phyloP scores from a whole-genome alignment of 2,888 invertebrate genomes.

The Graphium colonna region DNA sequence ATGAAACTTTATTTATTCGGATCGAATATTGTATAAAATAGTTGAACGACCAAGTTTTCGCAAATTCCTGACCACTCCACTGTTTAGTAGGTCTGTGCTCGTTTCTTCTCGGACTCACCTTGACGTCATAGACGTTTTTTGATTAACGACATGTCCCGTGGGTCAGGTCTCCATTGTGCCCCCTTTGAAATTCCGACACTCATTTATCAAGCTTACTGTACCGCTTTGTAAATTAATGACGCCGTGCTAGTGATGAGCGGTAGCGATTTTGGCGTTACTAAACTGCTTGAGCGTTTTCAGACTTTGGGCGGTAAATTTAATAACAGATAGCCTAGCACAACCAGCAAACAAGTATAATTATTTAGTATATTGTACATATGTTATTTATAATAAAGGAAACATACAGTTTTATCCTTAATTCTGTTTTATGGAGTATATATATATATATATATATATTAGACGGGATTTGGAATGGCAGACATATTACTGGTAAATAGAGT shows the following conservation, averaged over 20 bases:
- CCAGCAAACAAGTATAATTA: too few species aligned
- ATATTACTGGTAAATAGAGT: too few species aligned
- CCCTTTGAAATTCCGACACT: conserved; percentile 70
- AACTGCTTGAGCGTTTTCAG: neutral
- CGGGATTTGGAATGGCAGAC: too few species aligned
- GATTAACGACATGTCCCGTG: conserved; percentile 64
- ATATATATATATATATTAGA: too few species aligned
- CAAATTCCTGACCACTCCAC: conserved; percentile 13
- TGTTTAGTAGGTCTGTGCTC: conserved; percentile 14
- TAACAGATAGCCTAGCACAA: too few species aligned
- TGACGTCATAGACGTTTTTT: conserved; percentile 65
- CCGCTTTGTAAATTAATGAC: conserved; percentile 67
- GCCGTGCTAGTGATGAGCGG: conserved; percentile 46
- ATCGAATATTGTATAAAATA: too few species aligned
- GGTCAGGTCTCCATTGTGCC: conserved; percentile 69
- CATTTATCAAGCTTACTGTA: conserved; percentile 77
- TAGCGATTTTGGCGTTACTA: conserved; percentile 25
- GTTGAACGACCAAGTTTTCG: too few species aligned
- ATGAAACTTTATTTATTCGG: too few species aligned
- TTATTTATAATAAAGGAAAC: too few species aligned
- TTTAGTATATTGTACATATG: too few species aligned
- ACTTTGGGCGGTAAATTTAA: neutral
- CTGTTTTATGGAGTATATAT: too few species aligned
- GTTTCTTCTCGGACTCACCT: conserved; percentile 41
- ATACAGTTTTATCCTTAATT: too few species aligned